Evolutionary conservation across 2,113 vertebrate genomes (phyloP).

Genomic region (Mastomys coucha): DNA sequence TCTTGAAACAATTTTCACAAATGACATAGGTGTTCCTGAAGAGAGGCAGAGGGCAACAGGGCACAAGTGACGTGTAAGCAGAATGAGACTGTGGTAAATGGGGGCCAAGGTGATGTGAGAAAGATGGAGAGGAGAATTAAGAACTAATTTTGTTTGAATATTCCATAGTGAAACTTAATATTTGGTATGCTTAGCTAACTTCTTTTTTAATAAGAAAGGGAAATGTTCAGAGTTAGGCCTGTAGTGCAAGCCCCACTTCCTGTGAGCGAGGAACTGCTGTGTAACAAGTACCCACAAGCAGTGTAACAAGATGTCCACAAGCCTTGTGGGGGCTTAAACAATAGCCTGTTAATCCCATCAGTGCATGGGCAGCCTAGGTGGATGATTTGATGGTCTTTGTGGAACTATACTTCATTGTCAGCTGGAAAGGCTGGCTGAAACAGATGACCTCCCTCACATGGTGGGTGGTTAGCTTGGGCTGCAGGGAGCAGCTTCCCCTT

Average conservation of each 20-base stretch:
- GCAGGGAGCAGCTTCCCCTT: not conserved
- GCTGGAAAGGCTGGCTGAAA: not conserved
- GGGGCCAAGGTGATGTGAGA: not conserved
- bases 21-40: not conserved
- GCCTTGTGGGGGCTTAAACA: not conserved
- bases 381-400: not conserved
- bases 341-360: fast-evolving
- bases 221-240: not conserved
- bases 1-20: not conserved
- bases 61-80: no score
- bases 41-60: not conserved
- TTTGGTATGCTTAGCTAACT: not conserved
- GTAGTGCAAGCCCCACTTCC: not conserved
- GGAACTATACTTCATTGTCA: not conserved
- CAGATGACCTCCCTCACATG: not conserved
- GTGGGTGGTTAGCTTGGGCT: not conserved
- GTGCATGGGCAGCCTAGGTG: not conserved
- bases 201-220: not conserved
- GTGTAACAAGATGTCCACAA: not conserved
- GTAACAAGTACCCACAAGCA: not conserved
- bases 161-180: not conserved
- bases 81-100: not conserved
- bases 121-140: not conserved
- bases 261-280: not conserved
- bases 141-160: not conserved